A percentile compares a stretch with the other conserved stretches of the same genome.
Conservation (phyloP, 2,113 vertebrate genomes). For the Orthonyx spaldingii region DNA sequence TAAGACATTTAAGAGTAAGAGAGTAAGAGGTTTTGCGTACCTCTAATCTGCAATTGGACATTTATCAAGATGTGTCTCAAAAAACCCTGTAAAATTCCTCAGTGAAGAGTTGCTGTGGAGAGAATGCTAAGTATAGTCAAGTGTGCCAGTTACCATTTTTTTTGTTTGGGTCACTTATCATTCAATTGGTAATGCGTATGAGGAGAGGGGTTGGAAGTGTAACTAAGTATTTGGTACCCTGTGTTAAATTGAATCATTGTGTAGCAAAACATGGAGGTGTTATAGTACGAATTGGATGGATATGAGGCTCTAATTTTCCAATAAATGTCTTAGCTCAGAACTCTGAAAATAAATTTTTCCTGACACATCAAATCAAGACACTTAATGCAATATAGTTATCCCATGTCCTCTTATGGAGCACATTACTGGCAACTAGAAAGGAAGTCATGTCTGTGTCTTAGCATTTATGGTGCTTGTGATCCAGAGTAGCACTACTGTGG, state of each 20-base stretch:
- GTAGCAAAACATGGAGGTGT: not conserved
- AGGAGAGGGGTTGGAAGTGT: not conserved
- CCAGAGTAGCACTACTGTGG: not conserved
- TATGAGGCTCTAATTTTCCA: not conserved
- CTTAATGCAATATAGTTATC: not conserved
- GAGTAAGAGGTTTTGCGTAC: not conserved
- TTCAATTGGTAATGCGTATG: not conserved
- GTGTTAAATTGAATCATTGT: not conserved
- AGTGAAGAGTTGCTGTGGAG: not conserved
- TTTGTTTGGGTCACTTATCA: not conserved
- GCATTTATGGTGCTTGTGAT: not conserved
- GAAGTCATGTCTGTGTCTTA: accelerated
- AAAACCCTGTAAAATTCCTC: not conserved
- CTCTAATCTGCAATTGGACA: not conserved
- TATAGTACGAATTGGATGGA: not conserved
- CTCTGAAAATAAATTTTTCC: not conserved
- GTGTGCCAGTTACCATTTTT: not conserved
- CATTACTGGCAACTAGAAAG: not conserved
- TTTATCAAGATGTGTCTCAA: not conserved
- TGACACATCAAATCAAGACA: not conserved
- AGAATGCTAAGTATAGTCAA: not conserved
- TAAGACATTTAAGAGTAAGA: not conserved
- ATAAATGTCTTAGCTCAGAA: not conserved
- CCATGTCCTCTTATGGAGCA: accelerated
- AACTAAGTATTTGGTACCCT: not conserved